These are phyloP conservation scores for Magallana ariakensis DNA, from an alignment of 1,140 invertebrate genomes.

Conservation along the genomic window DNA sequence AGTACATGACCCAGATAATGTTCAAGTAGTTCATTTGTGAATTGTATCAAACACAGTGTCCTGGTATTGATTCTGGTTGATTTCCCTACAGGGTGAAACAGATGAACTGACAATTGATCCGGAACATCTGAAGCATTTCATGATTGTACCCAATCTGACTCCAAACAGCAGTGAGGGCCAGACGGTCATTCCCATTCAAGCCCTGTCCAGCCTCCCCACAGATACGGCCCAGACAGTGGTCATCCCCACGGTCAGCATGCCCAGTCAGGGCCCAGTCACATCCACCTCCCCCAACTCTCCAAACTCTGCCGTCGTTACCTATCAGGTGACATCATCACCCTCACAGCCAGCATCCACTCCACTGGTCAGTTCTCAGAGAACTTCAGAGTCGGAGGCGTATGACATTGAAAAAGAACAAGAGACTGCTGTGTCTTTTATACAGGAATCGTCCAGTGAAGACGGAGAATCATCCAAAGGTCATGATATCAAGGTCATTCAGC, in stretches of 20 bases:
- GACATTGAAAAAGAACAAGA: conserved; percentile 33
- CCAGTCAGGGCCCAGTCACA: background rate
- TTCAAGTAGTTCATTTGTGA: too few species aligned
- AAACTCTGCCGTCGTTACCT: background rate
- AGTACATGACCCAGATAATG: background rate
- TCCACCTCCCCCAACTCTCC: conserved; percentile 24
- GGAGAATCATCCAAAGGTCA: conserved; percentile 34
- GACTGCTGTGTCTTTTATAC: conserved; percentile 32
- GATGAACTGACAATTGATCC: conserved; percentile 68
- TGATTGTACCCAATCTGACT: conserved; percentile 62
- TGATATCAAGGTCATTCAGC: conserved; percentile 41
- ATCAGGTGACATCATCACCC: conserved; percentile 22
- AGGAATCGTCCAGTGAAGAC: conserved; percentile 29
- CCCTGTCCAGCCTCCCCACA: conserved; percentile 36
- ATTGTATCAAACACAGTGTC: too few species aligned
- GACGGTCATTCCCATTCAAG: conserved; percentile 53
- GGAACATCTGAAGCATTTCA: conserved; percentile 68
- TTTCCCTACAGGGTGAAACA: conserved; percentile 49
- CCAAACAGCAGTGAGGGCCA: conserved; percentile 22
- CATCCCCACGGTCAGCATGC: conserved; percentile 45
- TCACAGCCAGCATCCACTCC: conserved; percentile 20
- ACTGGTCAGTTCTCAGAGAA: background rate
- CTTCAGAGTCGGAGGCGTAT: background rate
- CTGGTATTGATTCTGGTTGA: background rate
- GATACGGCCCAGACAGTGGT: conserved; percentile 41